Evolutionary conservation across 2,888 invertebrate species (phyloP).

Genomic region (Archips crataeganus): DNA sequence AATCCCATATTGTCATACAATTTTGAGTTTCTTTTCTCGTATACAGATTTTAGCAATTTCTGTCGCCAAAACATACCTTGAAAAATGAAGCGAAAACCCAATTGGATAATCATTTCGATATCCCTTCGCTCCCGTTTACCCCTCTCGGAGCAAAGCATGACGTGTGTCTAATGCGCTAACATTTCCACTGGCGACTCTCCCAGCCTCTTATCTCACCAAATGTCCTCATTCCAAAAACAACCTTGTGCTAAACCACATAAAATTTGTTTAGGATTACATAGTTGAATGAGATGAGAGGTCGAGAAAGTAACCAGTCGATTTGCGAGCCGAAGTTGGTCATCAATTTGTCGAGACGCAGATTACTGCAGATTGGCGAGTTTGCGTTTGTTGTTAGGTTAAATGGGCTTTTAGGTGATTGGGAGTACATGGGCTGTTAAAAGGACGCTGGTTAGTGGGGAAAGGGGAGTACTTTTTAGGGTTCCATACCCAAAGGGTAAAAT

Average conservation of each 20-base stretch:
- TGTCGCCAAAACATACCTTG: not conserved
- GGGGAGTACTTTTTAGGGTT: not conserved
- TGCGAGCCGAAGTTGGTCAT: conserved; percentile 24
- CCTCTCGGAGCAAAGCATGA: conserved; percentile 22
- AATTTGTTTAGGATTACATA: not conserved
- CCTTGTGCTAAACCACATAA: not conserved
- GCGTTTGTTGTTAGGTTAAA: conserved; percentile 30
- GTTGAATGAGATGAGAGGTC: not conserved
- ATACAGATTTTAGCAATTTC: not conserved
- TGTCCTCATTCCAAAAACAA: not conserved
- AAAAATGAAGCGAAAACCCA: not conserved
- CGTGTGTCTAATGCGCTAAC: conserved; percentile 23
- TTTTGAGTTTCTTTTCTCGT: too few relatives aligned
- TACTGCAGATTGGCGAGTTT: conserved; percentile 33
- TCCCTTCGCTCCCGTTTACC: conserved; percentile 15
- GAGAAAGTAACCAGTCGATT: not conserved
- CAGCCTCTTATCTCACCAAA: not conserved
- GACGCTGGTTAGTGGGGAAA: not conserved
- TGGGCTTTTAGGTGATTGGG: conserved; percentile 36
- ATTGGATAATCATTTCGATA: not conserved
- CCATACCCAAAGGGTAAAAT: too few relatives aligned
- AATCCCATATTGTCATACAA: too few relatives aligned
- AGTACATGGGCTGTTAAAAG: not conserved
- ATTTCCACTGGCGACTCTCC: not conserved
- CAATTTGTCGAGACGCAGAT: conserved; percentile 38